These are phyloP conservation scores for Drosophila paucipuncta DNA, from an alignment of 2,888 invertebrate genomes.

Conservation along the genomic window DNA sequence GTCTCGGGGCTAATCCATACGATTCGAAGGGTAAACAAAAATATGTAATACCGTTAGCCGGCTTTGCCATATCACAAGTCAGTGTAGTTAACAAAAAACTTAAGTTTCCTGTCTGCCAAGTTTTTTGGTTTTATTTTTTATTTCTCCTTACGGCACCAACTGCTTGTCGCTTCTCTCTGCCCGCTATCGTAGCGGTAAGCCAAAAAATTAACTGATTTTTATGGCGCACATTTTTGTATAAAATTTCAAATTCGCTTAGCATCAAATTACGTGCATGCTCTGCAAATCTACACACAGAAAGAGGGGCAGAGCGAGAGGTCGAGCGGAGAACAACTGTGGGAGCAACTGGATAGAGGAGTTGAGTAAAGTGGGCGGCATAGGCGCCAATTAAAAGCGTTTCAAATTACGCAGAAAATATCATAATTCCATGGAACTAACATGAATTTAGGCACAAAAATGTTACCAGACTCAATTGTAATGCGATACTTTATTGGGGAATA, in stretches of 20 bases:
- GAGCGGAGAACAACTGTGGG: constrained; percentile 26
- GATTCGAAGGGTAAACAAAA: constrained; percentile 80
- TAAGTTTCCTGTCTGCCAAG: constrained; percentile 79
- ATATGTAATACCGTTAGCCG: constrained; percentile 74
- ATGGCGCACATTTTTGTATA: constrained; percentile 70
- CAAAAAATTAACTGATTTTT: constrained; percentile 57
- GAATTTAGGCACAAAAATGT: constrained; percentile 60
- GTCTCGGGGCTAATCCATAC: constrained; percentile 63
- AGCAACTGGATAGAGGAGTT: constrained; percentile 30
- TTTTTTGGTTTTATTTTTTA: constrained; percentile 48
- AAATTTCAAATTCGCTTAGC: constrained; percentile 78
- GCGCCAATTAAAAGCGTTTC: constrained; percentile 80
- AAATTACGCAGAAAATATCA: constrained; percentile 78
- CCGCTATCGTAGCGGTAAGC: constrained; percentile 47
- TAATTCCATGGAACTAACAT: constrained; percentile 80
- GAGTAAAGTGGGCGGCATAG: constrained; percentile 54
- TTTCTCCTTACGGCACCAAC: constrained; percentile 32
- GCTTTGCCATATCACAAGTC: constrained; percentile 64
- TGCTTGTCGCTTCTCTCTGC: constrained; percentile 18
- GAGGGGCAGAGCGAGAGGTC: neutral
- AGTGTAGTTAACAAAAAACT: constrained; percentile 76
- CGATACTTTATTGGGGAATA: constrained; percentile 65
- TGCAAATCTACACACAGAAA: constrained; percentile 20
- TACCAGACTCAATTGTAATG: constrained; percentile 60
- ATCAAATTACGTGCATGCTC: constrained; percentile 77